These are phyloP conservation scores for Tribolium freemani DNA, from an alignment of 2,888 invertebrate genomes.

Conservation along the genomic window DNA sequence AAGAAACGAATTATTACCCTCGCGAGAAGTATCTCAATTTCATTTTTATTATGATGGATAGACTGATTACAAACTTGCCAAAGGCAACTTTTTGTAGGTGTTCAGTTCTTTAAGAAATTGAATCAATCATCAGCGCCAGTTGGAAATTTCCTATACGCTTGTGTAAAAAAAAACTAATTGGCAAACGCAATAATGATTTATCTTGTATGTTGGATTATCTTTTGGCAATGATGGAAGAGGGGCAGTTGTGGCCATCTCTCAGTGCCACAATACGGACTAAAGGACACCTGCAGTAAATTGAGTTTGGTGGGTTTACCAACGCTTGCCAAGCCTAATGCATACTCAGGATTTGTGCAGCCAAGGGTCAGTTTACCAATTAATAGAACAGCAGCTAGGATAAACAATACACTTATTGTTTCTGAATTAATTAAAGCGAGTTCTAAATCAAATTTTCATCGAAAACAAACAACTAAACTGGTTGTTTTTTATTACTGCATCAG, in stretches of 20 bases:
- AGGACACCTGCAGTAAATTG: conserved; percentile 37
- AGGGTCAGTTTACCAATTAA: not conserved
- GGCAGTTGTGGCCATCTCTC: conserved; percentile 30
- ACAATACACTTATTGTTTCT: too few relatives aligned
- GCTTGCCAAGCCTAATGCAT: not conserved
- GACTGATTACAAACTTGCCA: conserved; percentile 24
- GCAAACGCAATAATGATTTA: conserved; percentile 31
- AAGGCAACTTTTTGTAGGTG: conserved; percentile 9
- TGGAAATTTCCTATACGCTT: not conserved
- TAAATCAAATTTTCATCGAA: not conserved
- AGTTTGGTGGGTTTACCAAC: conserved; percentile 20
- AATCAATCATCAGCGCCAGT: conserved; percentile 23
- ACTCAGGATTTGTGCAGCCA: not conserved
- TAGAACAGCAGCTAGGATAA: not conserved
- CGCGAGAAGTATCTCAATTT: conserved; percentile 19
- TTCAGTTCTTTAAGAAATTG: conserved; percentile 19
- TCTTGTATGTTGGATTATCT: conserved; percentile 33
- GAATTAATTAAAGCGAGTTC: not conserved
- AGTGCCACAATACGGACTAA: conserved; percentile 19
- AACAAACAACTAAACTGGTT: too few relatives aligned
- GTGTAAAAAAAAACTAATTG: conserved; percentile 28
- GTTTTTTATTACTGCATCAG: too few relatives aligned
- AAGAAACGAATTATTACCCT: conserved; percentile 10
- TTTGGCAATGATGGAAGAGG: conserved; percentile 41
- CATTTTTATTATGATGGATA: conserved; percentile 33